Base-by-base conservation (phyloP, 2,797 vertebrate genomes). In the Brotula barbata region DNA sequence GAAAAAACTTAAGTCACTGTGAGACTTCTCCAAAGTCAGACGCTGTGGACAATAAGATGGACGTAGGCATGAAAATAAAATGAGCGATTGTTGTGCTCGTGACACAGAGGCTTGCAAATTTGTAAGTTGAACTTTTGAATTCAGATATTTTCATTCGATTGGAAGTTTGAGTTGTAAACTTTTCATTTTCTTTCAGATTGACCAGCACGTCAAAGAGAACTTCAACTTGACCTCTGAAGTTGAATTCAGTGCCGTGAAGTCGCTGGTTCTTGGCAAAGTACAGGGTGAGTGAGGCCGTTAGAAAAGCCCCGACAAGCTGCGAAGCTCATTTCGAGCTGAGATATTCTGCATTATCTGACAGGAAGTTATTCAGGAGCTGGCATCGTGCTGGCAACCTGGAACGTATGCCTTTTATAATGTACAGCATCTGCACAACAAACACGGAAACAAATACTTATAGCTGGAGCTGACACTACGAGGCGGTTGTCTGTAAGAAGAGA, bases 211-310 rank as follows among this genome's bases (percentile, higher is more conserved):
- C 45, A 90, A 63, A 80, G 92, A 94, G 64, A 87, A 94, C 71
- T 94, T 95, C 68, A 89, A 91, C 72, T 76, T 97, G 39, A 91
- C 93, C 10, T 94, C 93, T 49, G 94, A 92, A 39, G 89, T 78
- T 37, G 93, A 96, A 67, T 94, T 98, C 83, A 94, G 92, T 66
- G 91, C 89, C 58, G 58, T 95, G 76, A 93, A 87, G 62, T 93
- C 89, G 14, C 89, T 98, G 22, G 78, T 91, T 44, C 87, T 98
- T 43, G 96, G 96, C 49, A 94, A 91, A 86, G 86, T 95, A 77
- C 85, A 80, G 49, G 90, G 96, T 98, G 80, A 93, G 93, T 89
- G 44, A 70, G 41, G 50, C 9, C 1, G 49, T 41, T 19, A 9
- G n/a, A 36, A 13, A 49, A 42, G 14, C n/a, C 56, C 52, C 64